Base-by-base conservation (phyloP, 2,888 invertebrate species). In the Petrophora chlorosata region DNA sequence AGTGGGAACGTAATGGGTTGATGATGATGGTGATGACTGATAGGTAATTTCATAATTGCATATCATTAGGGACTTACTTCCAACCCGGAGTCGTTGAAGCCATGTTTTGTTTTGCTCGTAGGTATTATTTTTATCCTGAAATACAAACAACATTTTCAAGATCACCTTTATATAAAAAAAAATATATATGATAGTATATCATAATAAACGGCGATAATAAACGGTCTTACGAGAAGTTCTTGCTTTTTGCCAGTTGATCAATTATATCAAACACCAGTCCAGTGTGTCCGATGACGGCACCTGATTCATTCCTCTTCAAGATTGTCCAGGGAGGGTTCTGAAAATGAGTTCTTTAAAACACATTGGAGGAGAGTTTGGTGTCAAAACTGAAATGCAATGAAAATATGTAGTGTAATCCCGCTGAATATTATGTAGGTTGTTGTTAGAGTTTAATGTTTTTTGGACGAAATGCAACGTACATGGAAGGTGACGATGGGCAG, bases 321-420 rank as follows among this genome's bases (percentile, higher is more conserved):
- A 95, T 94, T 70, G 96, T 95, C 97, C 97, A 97, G 0, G 97
- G 97, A 0, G 97, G 97, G 82, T 95, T 96, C 97, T 97, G 73
- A 1, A 59, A 91, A 4, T 2, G 8, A 28, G 3, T 2, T 23
- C 1, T 19, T 7, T 5, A 1, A 2, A 5, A 19, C 7, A 19
- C 2, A 5, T 19, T 2, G 1, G 19, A 4, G 19, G 4, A 5
- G 1, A 19, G 2, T 7, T 19, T 19, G 5, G 4, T 2, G 4
- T 2, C 4, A 7, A 19, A 19, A 5, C 7, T 19, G 1, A 15
- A 32, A 9, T 16, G n/a, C 14, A 30, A 30, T 28, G 1, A 12
- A 28, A 1, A n/a, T n/a, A n/a, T n/a, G n/a, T n/a, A n/a, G n/a
- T n/a, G n/a, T n/a, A n/a, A n/a, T n/a, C n/a, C n/a, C n/a, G n/a